A percentile compares a stretch with the other conserved stretches of the same genome.
Conservation (phyloP, 92 coral and sea anemone species). For the Phenganax marumi region DNA sequence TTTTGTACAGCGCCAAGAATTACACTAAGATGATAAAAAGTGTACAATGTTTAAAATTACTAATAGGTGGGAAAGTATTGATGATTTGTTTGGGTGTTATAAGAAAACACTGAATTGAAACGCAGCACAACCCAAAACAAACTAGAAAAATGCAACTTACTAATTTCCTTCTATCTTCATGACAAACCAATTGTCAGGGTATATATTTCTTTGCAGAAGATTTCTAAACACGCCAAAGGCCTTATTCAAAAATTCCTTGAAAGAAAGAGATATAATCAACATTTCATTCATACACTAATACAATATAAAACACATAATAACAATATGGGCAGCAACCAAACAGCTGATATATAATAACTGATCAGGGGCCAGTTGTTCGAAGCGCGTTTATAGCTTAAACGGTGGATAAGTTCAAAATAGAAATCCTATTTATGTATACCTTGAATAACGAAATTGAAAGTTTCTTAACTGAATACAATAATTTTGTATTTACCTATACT, state of each 20-base stretch:
- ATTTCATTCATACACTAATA: background rate
- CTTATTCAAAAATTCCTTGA: conserved; percentile 74
- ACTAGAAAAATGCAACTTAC: conserved; percentile 53
- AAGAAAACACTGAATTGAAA: background rate
- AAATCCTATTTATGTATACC: too few relatives aligned
- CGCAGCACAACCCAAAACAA: background rate
- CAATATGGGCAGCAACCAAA: background rate
- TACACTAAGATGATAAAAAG: conserved; percentile 61
- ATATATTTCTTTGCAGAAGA: conserved; percentile 81
- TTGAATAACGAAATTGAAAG: too few relatives aligned
- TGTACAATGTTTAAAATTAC: background rate
- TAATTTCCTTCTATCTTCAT: conserved; percentile 86
- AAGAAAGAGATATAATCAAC: background rate
- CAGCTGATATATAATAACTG: too few relatives aligned
- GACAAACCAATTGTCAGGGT: conserved; percentile 87
- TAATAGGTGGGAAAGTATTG: background rate
- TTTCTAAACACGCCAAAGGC: conserved; percentile 94
- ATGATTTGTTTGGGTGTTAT: background rate
- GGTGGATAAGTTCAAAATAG: too few relatives aligned
- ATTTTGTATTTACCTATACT: too few relatives aligned
- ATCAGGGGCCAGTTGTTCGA: too few relatives aligned
- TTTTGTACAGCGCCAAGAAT: conserved; percentile 91
- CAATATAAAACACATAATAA: background rate
- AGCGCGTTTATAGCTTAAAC: too few relatives aligned
- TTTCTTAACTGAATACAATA: too few relatives aligned